A percentile compares a stretch with the other conserved stretches of the same genome.
Conservation (phyloP, 2,113 vertebrate genomes). For the Nyctereutes procyonoides region DNA sequence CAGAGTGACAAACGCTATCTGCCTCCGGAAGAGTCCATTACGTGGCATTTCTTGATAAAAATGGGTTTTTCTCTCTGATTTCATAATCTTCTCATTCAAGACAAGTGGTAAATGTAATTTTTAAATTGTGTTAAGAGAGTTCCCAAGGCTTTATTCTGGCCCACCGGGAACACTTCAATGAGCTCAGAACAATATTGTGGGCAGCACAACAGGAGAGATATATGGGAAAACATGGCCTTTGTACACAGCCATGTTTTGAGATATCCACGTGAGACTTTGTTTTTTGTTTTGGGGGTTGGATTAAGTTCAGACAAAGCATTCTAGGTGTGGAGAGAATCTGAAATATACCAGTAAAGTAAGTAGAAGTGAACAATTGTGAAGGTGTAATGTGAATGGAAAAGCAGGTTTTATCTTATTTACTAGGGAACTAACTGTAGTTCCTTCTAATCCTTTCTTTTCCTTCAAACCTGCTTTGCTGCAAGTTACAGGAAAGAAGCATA, state of each 20-base stretch:
- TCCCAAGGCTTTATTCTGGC: not conserved
- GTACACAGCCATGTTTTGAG: not conserved
- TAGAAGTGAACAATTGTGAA: not conserved
- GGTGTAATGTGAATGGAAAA: constrained; percentile 3
- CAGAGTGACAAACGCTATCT: not conserved
- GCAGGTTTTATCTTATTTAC: constrained; percentile 63
- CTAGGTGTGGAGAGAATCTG: not conserved
- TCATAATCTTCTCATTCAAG: not conserved
- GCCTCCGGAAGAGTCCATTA: not conserved
- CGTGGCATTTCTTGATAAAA: not conserved
- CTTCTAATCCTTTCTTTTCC: constrained; percentile 51
- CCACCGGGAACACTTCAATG: not conserved
- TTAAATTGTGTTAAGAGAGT: not conserved
- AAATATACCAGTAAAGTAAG: not conserved
- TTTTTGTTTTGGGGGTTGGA: not conserved
- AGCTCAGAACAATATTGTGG: not conserved
- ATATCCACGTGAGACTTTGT: not conserved
- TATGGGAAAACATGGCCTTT: not conserved
- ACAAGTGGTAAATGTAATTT: constrained; percentile 6
- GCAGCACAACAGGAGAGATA: not conserved
- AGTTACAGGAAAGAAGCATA: not conserved
- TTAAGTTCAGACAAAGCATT: constrained; percentile 64
- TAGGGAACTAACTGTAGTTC: constrained; percentile 18
- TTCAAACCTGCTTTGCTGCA: constrained; percentile 55
- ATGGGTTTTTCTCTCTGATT: not conserved